Base-by-base conservation (phyloP, 1,140 invertebrate genomes). In the Drosophila arawakana region DNA sequence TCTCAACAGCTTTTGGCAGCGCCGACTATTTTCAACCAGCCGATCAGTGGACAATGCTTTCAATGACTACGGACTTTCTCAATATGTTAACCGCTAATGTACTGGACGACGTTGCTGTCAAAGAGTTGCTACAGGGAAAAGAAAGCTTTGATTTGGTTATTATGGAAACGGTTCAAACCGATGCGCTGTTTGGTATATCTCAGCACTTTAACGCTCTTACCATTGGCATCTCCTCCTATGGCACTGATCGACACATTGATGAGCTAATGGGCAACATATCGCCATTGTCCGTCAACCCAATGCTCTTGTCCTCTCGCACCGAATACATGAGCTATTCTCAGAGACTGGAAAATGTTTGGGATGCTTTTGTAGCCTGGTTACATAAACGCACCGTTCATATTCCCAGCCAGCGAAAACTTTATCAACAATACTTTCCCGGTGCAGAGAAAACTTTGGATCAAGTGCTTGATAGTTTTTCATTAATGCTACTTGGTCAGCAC, bases 401-500 rank as follows among this genome's bases (percentile, higher is more conserved):
- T 39, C 91, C 92, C 0, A 43, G 47, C 3, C 93, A 93, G 2
- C 61, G 92, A 44, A n/a, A 70, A 35, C 11, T 94, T 1, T 88
- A 93, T 13, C 72, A 91, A 5, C 80, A 92, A 57, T 93, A 93
- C 60, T 89, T 94, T 65, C 91, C 59, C 58, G 54, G 39, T 43
- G 79, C 59, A 2, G 66, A 15, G 0, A 8, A 55, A 9, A 46
- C 66, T 0, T 25, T 92, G 21, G 58, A 88, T 0, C 78, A 93
- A 8, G 59, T 92, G 1, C 74, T 91, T 25, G 92, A 91, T 63
- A 94, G 93, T 66, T 91, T 91, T 4, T 92, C 93, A n/a, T 74
- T 95, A 67, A 75, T 95, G 55, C 72, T 96, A 7, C 58, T 93
- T 0, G 95, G 95, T 72, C 94, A 94, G 11, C 94, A 95, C 74